These are phyloP conservation scores for Drosophila nigrodunni DNA, from an alignment of 1,140 invertebrate species.

Conservation along the genomic window DNA sequence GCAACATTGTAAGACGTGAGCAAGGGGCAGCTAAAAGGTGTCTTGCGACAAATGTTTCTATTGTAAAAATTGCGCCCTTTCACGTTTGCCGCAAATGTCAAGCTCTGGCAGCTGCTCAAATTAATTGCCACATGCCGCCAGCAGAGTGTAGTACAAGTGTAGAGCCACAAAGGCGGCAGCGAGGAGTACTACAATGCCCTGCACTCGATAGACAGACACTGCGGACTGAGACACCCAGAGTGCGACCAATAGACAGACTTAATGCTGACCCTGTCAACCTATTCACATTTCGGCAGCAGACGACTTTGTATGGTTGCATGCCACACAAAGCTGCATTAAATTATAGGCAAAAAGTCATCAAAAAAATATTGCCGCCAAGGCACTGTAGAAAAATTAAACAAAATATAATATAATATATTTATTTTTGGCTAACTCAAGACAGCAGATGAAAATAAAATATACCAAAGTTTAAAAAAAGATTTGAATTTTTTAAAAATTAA, in stretches of 20 bases:
- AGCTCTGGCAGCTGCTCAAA: constrained; percentile 44
- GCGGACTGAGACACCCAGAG: too few relatives aligned
- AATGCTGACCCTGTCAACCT: constrained; percentile 65
- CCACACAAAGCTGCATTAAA: constrained; percentile 59
- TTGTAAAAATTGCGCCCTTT: constrained; percentile 56
- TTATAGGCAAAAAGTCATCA: constrained; percentile 50
- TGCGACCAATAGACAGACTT: constrained; percentile 1
- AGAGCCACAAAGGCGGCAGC: neutral
- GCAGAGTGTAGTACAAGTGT: neutral
- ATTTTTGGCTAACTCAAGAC: too few relatives aligned
- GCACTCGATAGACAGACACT: too few relatives aligned
- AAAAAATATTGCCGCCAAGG: constrained; percentile 21
- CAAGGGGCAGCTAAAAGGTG: constrained; percentile 15
- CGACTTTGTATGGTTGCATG: constrained; percentile 46
- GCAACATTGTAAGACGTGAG: neutral
- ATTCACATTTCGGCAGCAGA: constrained; percentile 67
- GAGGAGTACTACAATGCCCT: neutral
- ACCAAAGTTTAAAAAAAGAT: too few relatives aligned
- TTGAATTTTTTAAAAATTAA: too few relatives aligned
- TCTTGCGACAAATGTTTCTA: constrained; percentile 54
- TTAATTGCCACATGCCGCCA: constrained; percentile 50
- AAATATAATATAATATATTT: too few relatives aligned
- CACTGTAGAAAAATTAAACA: neutral
- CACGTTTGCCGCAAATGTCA: constrained; percentile 56
- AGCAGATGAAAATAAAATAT: too few relatives aligned